These are phyloP conservation scores for Eugnorisma glareosa DNA, from an alignment of 2,888 invertebrate species.

Conservation along the genomic window DNA sequence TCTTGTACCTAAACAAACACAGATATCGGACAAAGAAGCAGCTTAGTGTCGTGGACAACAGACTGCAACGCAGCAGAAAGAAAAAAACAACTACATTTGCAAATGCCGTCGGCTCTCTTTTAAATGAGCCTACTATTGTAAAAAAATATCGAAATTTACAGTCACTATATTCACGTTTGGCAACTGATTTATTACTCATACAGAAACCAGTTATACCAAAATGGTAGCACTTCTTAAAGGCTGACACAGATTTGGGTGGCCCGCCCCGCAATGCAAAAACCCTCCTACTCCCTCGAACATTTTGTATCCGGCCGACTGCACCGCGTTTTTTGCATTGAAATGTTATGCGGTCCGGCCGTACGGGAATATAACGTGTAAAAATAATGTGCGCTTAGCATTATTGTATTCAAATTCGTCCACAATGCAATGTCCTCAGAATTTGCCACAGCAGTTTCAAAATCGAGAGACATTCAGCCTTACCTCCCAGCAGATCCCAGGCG, in stretches of 20 bases:
- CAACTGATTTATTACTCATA: not conserved
- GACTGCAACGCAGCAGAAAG: not conserved
- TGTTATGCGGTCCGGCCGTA: not conserved
- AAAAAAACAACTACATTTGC: not conserved
- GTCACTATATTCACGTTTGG: not conserved
- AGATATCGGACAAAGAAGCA: no score
- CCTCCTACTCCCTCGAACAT: not conserved
- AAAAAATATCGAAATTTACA: not conserved
- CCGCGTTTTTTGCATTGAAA: not conserved
- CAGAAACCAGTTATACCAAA: not conserved
- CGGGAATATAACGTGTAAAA: not conserved
- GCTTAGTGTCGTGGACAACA: not conserved
- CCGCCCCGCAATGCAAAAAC: not conserved
- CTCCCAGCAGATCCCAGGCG: conserved; percentile 98
- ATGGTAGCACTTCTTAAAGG: not conserved
- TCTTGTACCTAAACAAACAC: no score
- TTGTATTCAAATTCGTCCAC: not conserved
- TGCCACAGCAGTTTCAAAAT: not conserved
- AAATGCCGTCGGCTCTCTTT: not conserved
- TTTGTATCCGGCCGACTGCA: not conserved
- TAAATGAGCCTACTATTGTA: not conserved
- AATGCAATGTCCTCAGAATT: not conserved
- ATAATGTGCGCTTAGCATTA: not conserved
- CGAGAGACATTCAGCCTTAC: conserved; percentile 62
- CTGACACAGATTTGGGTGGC: not conserved